Evolutionary conservation across 2,888 invertebrate species (phyloP).

Genomic region (Cephalotes varians): DNA sequence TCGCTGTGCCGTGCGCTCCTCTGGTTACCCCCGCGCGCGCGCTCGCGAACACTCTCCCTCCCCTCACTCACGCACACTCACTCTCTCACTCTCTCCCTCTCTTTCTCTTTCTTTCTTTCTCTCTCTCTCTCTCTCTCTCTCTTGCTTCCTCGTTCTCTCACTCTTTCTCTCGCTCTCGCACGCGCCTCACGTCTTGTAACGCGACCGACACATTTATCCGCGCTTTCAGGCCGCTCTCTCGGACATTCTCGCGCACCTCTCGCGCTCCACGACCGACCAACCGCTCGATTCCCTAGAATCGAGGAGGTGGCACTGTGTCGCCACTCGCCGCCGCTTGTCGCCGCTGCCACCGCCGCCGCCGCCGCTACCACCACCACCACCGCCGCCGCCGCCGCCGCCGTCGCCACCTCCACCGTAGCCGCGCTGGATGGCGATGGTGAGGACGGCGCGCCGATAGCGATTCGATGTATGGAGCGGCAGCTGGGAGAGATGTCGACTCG

Average conservation of each 20-base stretch:
- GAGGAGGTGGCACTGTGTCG: constrained; percentile 66
- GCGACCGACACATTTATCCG: constrained; percentile 82
- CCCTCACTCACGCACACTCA: background rate
- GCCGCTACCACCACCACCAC: background rate
- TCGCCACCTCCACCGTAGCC: background rate
- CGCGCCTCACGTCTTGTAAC: constrained; percentile 80
- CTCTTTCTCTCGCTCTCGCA: constrained; percentile 63
- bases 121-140: background rate
- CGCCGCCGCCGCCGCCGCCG: constrained; percentile 16
- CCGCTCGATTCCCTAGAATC: constrained; percentile 71
- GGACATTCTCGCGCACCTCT: constrained; percentile 69
- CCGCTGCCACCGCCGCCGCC: constrained; percentile 59
- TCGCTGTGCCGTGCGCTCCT: constrained; percentile 64
- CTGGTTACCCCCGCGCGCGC: constrained; percentile 66
- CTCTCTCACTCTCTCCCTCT: background rate
- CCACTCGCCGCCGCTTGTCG: constrained; percentile 70
- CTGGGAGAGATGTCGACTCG: constrained; percentile 16
- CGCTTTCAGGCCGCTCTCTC: constrained; percentile 70
- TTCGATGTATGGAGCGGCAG: constrained; percentile 18
- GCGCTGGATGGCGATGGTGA: constrained; percentile 39
- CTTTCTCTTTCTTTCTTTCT: constrained; percentile 26
- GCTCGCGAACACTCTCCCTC: constrained; percentile 18
- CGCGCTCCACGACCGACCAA: constrained; percentile 61
- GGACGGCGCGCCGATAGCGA: constrained; percentile 11
- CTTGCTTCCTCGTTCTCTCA: constrained; percentile 47